Base-by-base conservation (phyloP, 2,888 invertebrate genomes). In the Abrostola triplasia region DNA sequence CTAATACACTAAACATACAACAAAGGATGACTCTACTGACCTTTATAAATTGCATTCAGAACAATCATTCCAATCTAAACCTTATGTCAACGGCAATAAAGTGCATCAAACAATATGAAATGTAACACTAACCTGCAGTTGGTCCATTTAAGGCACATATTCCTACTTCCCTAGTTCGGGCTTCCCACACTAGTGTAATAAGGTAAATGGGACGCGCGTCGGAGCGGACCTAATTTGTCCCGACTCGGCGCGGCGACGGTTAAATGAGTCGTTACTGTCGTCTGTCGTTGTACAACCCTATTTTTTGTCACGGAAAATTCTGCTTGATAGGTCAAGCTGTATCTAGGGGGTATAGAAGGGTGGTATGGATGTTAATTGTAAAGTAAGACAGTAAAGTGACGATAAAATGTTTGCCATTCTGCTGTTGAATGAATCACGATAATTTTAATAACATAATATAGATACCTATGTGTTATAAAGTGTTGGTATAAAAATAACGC, bases 121-220 rank as follows among this genome's bases (percentile, higher is more conserved):
- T 8, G 13, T 9, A 36, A 2, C 5, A 5, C 9, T 35, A 49
- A 36, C 36, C 11, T 36, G 35, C n/a, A 36, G 11, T 35, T 35
- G 8, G 36, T 13, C 24, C 35, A 11, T 13, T 44, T 47, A 38
- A 56, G 40, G 54, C 48, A 47, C 35, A 55, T 35, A 53, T 12
- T 42, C 5, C 48, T 70, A 36, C n/a, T 55, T 64, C 71, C 55
- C 37, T 64, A 59, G 40, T 36, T 24, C 12, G n/a, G 0, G 35
- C 12, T 42, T 37, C 51, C 57, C 13, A 75, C 58, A 47, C 49
- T 67, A 58, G 73, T 70, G 76, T 73, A 83, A 84, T 81, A 79
- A 82, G 82, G 85, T 81, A 88, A 86, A 84, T 87, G 65, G 90
- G 80, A 68, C 87, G 78, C 58, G 71, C 76, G 67, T 48, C 73